These are phyloP conservation scores for Sipha maydis DNA, from an alignment of 2,888 invertebrate species.

Conservation along the genomic window DNA sequence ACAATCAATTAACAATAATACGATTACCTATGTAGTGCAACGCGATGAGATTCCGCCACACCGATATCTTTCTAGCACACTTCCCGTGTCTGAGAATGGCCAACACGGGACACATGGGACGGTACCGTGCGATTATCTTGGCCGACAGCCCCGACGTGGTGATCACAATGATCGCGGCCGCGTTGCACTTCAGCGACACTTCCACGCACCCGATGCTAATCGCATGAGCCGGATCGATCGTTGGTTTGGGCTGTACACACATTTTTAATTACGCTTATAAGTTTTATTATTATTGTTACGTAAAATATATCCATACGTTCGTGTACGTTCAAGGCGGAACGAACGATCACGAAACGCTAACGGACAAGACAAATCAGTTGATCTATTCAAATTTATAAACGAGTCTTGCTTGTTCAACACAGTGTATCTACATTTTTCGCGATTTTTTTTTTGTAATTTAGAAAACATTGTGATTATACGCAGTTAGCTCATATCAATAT, in stretches of 20 bases:
- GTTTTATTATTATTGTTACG: neutral
- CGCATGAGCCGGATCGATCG: conserved; percentile 74
- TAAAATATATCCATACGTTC: neutral
- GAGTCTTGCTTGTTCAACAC: no score
- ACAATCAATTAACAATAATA: neutral
- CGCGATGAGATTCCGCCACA: conserved; percentile 76
- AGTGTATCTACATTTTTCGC: neutral
- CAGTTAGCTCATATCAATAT: no score
- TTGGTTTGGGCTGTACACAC: neutral
- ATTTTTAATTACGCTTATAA: no score
- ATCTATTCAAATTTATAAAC: no score
- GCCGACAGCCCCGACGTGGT: conserved; percentile 81
- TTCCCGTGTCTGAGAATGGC: conserved; percentile 77
- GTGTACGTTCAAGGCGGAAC: neutral
- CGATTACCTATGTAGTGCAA: conserved; percentile 74
- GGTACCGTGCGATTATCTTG: conserved; percentile 75
- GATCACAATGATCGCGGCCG: conserved; percentile 81
- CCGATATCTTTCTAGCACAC: conserved; percentile 76
- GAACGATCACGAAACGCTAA: no score
- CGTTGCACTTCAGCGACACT: conserved; percentile 76
- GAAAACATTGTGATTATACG: no score
- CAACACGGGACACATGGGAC: conserved; percentile 80
- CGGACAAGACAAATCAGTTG: no score
- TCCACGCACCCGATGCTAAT: conserved; percentile 80
- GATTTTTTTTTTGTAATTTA: no score